phyloP scores from a whole-genome alignment of 2,888 invertebrate genomes.

The Poecilus cupreus region DNA sequence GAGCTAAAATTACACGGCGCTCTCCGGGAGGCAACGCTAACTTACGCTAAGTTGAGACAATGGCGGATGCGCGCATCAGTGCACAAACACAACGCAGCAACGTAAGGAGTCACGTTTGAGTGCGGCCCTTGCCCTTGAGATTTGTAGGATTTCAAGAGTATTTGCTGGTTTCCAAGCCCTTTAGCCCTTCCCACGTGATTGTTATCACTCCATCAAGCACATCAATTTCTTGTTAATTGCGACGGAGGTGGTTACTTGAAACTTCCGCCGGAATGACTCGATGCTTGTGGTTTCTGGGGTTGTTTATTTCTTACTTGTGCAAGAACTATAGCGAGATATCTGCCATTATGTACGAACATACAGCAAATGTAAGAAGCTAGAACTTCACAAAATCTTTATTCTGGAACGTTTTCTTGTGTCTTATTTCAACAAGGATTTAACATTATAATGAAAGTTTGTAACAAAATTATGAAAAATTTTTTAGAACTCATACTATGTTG shows the following conservation, averaged over 20 bases:
- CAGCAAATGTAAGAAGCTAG: too few relatives aligned
- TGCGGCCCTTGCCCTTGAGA: conserved; percentile 13
- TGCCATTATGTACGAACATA: too few relatives aligned
- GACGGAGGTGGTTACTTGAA: conserved; percentile 4
- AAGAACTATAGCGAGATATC: too few relatives aligned
- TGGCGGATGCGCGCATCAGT: conserved; percentile 50
- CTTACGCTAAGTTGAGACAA: conserved; percentile 24
- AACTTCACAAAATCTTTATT: too few relatives aligned
- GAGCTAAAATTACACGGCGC: conserved; percentile 18
- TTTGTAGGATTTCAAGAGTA: conserved; percentile 38
- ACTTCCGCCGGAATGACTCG: conserved; percentile 21
- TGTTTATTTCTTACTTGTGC: background rate
- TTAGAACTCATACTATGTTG: too few relatives aligned
- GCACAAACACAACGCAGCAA: conserved; percentile 33
- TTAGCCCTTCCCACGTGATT: conserved; percentile 42
- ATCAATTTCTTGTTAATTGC: conserved; percentile 13
- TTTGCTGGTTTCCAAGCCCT: conserved; percentile 26
- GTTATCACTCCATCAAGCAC: conserved; percentile 44
- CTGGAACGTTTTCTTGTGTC: too few relatives aligned
- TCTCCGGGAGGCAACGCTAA: conserved; percentile 16
- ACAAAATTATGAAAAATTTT: too few relatives aligned
- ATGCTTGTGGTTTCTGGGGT: conserved; percentile 16
- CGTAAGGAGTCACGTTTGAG: background rate
- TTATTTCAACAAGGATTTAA: too few relatives aligned
- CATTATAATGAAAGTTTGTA: too few relatives aligned